Evolutionary conservation across 1,140 invertebrate genomes (phyloP), one percentile per base, ranked within the genome.

Genomic region (Galendromus occidentalis): DNA sequence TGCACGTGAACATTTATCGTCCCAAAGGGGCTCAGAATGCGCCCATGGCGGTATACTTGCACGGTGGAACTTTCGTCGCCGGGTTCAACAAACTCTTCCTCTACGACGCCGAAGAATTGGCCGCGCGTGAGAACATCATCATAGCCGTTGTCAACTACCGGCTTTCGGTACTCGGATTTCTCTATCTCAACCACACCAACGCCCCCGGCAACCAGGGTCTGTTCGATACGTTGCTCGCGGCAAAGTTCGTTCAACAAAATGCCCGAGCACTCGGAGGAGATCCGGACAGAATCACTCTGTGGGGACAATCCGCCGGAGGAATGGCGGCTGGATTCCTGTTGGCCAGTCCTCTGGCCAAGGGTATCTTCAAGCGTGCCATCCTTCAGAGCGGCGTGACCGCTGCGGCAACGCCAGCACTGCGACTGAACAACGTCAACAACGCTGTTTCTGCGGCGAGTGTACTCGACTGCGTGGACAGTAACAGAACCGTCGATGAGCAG

Each of bases 101-200:
- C 22, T 59, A 59, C 20, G 51, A 59, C 33, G 25, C 51, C 5
- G 51, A 59, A 33, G 14, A 59, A 9, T 22, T 59, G 9, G 51
- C 33, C 9, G 51, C 51, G 25, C 51, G 51, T 14, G 25, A 59
- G 14, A 33, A 88, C 75, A 84, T 87, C 14, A 88, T 91, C 71
- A 85, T 91, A 20, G 87, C 85, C 44, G 86, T 87, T 2, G 87
- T 90, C 79, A 86, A 91, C 71, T 93, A 91, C 75, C 82, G 90
- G 22, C 85, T 93, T 2, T 89, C 88, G 0, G 85, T 88, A 0
- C 92, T 94, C 72, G 64, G 64, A n/a, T 65, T 65, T 41, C 42
- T 65, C n/a, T 65, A 17, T 65, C 22, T 65, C 14, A 44, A 65
- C 29, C 29, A 44, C 41, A 41, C 33, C 28, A 30, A 65, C 1